Conservation (phyloP, 2,113 vertebrate genomes). For the Ornithorhynchus anatinus region DNA sequence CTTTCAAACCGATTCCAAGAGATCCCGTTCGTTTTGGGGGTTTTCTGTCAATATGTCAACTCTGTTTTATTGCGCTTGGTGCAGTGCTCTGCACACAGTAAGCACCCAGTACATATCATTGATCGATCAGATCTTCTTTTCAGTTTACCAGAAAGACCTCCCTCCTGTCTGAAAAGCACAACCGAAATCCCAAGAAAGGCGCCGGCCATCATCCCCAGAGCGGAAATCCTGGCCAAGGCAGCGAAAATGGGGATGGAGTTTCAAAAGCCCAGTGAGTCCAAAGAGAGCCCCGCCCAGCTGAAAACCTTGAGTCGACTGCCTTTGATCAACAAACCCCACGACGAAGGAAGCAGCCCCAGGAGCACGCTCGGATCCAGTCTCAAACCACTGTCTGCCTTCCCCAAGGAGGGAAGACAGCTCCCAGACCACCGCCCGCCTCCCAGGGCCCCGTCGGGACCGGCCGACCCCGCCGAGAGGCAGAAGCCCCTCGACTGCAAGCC, state of each 20-base stretch:
- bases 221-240: slow-evolving; percentile 47
- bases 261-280: slow-evolving; percentile 48
- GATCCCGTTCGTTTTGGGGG: too few species aligned
- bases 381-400: slow-evolving; percentile 49
- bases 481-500: slow-evolving; percentile 63
- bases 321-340: slow-evolving; percentile 24
- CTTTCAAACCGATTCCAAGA: too few species aligned
- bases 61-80: too few species aligned
- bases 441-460: slow-evolving; percentile 33
- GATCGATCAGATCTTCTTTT: too few species aligned
- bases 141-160: slow-evolving; percentile 67
- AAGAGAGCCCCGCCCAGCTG: slow-evolving; percentile 47
- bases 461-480: slow-evolving; percentile 54
- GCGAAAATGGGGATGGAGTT: slow-evolving; percentile 39
- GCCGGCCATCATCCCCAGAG: slow-evolving; percentile 47
- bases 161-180: slow-evolving; percentile 65
- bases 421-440: slow-evolving; percentile 39
- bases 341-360: slow-evolving; percentile 49
- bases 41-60: too few species aligned
- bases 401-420: slow-evolving; percentile 48
- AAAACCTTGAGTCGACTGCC: slow-evolving; percentile 28
- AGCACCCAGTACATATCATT: too few species aligned
- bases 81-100: too few species aligned
- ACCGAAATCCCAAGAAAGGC: slow-evolving; percentile 59
- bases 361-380: slow-evolving; percentile 34